Base-by-base conservation (phyloP, 2,113 vertebrate genomes). In the Oxyura jamaicensis region DNA sequence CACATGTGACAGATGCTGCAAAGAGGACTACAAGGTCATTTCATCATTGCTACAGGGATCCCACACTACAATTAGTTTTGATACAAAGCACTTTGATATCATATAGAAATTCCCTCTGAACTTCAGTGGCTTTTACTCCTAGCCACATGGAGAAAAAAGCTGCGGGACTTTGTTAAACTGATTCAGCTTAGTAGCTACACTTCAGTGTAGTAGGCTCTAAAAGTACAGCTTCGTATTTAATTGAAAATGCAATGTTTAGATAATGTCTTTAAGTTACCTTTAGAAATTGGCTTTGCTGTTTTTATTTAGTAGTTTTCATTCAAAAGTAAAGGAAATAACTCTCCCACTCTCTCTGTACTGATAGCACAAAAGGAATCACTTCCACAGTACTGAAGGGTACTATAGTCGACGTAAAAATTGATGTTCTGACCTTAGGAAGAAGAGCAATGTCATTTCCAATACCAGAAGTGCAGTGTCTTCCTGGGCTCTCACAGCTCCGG, bases 201-300 rank as follows among this genome's bases (percentile, higher is more conserved):
- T 85, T 90, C 90, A 74, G 13, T 66, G 77, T 62, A 65, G 13
- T 36, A 18, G 17, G 33, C 6, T 84, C 20, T 58, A 25, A 52
- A 41, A 65, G 8, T 28, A 46, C n/a, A 62, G 39, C 8, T 87
- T 74, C 44, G 23, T 55, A 33, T 44, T 31, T 88, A 88, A 68
- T 41, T 90, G 67, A 86, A 94, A 95, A 31, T 13, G 69, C 41
- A 52, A 41, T 60, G 35, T 74, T 88, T 91, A 59, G 35, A 65
- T 72, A 85, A 83, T 46, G 13, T 77, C 35, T 92, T 68, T 55
- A 60, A 83, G 42, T n/a, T 11, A 26, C 52, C 55, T 79, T 94
- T 91, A 88, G 36, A 55, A 94, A 79, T 16, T 55, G 66, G 26
- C 23, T 72, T 26, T 86, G 33, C 25, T 60, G 55, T 28, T 80